phyloP scores from a whole-genome alignment of 2,888 invertebrate species.

The Zootermopsis nevadensis region DNA sequence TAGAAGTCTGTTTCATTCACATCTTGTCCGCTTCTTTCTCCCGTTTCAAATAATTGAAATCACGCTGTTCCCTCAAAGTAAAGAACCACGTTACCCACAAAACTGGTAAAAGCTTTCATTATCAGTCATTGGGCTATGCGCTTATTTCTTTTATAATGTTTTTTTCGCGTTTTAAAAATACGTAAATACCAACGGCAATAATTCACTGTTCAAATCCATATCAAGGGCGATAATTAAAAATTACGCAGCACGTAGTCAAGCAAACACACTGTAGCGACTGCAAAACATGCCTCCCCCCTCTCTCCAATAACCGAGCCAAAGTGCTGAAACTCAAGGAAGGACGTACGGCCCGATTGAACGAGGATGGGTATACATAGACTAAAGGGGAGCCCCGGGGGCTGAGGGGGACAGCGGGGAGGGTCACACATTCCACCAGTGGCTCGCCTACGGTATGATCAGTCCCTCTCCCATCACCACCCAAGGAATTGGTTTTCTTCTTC shows the following conservation, averaged over 20 bases:
- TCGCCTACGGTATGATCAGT: constrained; percentile 35
- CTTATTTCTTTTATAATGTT: too few relatives aligned
- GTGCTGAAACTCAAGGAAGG: constrained; percentile 32
- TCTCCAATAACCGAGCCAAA: not conserved
- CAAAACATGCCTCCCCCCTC: not conserved
- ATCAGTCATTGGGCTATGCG: too few relatives aligned
- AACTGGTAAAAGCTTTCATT: too few relatives aligned
- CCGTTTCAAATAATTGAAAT: too few relatives aligned
- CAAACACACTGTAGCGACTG: not conserved
- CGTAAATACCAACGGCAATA: too few relatives aligned
- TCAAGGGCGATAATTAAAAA: not conserved
- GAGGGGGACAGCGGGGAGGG: constrained; percentile 44
- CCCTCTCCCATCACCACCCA: not conserved
- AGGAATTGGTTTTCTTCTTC: constrained; percentile 33
- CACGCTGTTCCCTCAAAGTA: too few relatives aligned
- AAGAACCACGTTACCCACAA: too few relatives aligned
- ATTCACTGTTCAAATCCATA: not conserved
- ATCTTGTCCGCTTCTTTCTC: too few relatives aligned
- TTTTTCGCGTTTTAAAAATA: too few relatives aligned
- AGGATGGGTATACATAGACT: constrained; percentile 30
- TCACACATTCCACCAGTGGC: constrained; percentile 51
- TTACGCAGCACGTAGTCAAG: not conserved
- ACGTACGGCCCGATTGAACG: constrained; percentile 25
- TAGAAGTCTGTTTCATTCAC: too few relatives aligned
- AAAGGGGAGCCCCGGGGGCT: constrained; percentile 44